phyloP scores from a whole-genome alignment of 2,113 vertebrate species.

The Chelonoidis abingdonii region DNA sequence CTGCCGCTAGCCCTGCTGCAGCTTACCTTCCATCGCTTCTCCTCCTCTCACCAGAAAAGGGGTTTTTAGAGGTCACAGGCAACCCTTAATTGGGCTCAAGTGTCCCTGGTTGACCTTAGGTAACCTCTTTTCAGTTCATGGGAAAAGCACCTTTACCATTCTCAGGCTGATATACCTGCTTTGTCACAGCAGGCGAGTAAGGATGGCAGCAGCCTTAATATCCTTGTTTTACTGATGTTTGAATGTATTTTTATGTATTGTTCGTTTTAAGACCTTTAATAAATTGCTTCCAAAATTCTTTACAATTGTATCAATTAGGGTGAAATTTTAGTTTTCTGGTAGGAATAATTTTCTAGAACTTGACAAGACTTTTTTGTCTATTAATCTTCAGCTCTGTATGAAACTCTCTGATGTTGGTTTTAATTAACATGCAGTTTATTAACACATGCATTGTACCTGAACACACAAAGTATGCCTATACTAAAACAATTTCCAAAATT shows the following conservation, averaged over 20 bases:
- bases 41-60: neutral
- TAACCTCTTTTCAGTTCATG: neutral
- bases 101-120: neutral
- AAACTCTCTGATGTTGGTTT: conserved; percentile 7
- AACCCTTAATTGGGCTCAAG: neutral
- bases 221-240: neutral
- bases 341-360: neutral
- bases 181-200: neutral
- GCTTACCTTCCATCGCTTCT: neutral
- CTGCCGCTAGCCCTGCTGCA: neutral
- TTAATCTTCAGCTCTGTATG: neutral
- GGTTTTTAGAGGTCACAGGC: neutral
- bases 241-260: neutral
- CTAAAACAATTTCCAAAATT: neutral
- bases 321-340: neutral
- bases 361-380: neutral
- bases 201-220: neutral
- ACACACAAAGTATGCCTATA: neutral
- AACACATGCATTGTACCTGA: neutral
- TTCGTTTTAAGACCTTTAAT: neutral
- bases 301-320: neutral
- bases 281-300: neutral
- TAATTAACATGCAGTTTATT: conserved; percentile 7
- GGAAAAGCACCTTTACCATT: neutral
- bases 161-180: neutral